Evolutionary conservation across 1,140 invertebrate species (phyloP).

Genomic region (Polypedilum pembai): DNA sequence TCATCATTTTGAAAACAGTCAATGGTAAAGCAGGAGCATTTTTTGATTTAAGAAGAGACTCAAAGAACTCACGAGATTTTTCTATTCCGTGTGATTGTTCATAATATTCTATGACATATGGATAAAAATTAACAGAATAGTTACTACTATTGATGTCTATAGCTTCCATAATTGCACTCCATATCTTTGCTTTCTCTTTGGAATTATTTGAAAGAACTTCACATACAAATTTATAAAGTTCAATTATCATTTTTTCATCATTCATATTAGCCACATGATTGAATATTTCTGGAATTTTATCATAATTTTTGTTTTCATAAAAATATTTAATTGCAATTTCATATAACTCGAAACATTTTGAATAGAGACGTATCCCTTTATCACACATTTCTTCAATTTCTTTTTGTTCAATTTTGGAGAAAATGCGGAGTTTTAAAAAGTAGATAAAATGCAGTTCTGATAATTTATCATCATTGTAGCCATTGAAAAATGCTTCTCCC

Average conservation of each 20-base stretch:
- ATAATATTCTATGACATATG: neutral
- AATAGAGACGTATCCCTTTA: neutral
- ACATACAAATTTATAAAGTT: neutral
- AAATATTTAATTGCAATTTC: neutral
- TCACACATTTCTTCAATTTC: neutral
- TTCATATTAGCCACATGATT: neutral
- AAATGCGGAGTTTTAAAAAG: neutral
- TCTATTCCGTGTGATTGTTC: neutral
- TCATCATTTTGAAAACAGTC: neutral
- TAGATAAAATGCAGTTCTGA: neutral
- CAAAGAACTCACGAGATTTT: neutral
- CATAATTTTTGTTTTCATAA: neutral
- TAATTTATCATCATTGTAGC: neutral
- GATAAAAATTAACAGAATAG: neutral
- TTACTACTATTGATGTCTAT: neutral
- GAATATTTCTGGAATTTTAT: neutral
- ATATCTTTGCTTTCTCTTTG: neutral
- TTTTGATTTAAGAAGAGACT: neutral
- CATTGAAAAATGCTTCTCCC: neutral
- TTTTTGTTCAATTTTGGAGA: neutral
- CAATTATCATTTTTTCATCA: neutral
- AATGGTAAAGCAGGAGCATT: neutral
- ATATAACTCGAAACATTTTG: neutral
- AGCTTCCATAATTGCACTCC: neutral
- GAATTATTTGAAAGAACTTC: neutral